Conservation (phyloP, 2,113 vertebrate species). For the Strigops habroptila region DNA sequence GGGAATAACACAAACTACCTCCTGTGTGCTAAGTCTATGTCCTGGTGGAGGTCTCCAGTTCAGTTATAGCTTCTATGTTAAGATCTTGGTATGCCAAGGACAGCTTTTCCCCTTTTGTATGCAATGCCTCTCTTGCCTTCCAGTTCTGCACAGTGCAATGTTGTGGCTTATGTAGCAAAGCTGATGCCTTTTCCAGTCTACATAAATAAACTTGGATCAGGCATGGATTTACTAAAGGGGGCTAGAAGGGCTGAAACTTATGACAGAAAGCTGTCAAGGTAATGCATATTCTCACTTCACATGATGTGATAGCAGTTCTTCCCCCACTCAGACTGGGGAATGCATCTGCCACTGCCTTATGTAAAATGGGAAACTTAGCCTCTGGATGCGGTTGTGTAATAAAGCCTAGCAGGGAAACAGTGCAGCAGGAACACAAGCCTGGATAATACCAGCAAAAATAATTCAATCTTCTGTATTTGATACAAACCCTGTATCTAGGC, state of each 20-base stretch:
- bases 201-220: background rate
- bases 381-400: background rate
- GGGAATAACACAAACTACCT: background rate
- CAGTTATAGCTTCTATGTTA: background rate
- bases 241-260: background rate
- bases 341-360: background rate
- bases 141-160: background rate
- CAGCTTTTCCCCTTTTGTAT: background rate
- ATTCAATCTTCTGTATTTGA: background rate
- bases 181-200: background rate
- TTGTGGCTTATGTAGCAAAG: background rate
- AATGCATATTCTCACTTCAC: background rate
- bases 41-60: background rate
- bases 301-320: background rate
- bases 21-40: background rate
- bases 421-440: background rate
- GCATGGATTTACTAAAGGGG: background rate
- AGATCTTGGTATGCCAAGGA: background rate
- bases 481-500: background rate
- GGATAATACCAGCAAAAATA: background rate
- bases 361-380: background rate
- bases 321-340: background rate
- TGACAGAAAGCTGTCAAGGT: background rate
- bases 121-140: background rate
- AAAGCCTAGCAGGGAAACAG: background rate